Conservation (phyloP, 2,113 vertebrate species). For the Clupea harengus region DNA sequence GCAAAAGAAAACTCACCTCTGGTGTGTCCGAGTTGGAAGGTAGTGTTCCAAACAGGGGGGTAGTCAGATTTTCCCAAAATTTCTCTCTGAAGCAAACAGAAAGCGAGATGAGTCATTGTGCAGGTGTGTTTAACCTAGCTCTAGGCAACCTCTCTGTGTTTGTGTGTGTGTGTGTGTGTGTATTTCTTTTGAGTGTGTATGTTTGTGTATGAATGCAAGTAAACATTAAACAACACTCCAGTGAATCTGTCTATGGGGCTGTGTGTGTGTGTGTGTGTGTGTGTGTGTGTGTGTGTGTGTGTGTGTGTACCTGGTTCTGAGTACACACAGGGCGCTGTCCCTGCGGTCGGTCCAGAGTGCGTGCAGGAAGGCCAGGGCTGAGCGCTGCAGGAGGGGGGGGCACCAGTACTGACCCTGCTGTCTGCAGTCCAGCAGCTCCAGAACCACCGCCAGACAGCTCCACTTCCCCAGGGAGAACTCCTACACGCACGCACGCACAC, state of each 20-base stretch:
- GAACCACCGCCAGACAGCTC: slow-evolving; percentile 91
- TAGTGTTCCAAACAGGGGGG: slow-evolving; percentile 86
- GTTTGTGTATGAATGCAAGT: too few species aligned
- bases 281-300: slow-evolving; percentile 9
- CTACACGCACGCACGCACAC: slow-evolving; percentile 58
- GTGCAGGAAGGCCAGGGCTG: slow-evolving; percentile 90
- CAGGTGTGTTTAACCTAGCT: background rate
- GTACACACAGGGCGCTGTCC: slow-evolving; percentile 92
- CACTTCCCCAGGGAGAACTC: slow-evolving; percentile 91
- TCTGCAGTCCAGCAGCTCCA: slow-evolving; percentile 88
- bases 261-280: background rate
- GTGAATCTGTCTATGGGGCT: background rate
- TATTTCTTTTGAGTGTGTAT: background rate
- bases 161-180: background rate
- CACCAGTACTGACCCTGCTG: slow-evolving; percentile 92
- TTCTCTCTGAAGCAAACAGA: slow-evolving; percentile 73
- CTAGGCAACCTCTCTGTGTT: background rate
- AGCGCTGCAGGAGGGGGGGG: slow-evolving; percentile 86
- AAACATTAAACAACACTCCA: too few species aligned
- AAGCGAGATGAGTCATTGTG: background rate
- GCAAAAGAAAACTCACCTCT: slow-evolving; percentile 73
- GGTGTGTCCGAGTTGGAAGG: slow-evolving; percentile 83
- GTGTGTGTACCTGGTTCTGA: slow-evolving; percentile 78
- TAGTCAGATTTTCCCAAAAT: slow-evolving; percentile 96
- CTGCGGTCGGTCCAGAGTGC: slow-evolving; percentile 96